A percentile compares a stretch with the other conserved stretches of the same genome.
These are phyloP conservation scores for Erpetoichthys calabaricus DNA, from an alignment of 2,797 vertebrate genomes.

Conservation along the genomic window DNA sequence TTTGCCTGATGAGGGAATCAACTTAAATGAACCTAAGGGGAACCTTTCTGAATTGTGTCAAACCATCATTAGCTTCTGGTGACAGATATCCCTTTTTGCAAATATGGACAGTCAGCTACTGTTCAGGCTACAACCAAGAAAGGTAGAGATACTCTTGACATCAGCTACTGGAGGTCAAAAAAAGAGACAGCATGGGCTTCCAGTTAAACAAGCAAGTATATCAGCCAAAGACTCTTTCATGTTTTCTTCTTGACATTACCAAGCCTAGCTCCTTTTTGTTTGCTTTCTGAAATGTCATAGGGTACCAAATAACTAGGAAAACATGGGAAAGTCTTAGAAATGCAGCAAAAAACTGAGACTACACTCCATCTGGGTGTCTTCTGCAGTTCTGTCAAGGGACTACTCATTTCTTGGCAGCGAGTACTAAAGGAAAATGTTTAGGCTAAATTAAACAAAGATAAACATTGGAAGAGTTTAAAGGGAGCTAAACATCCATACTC, in stretches of 20 bases:
- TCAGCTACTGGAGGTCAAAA: slow-evolving; percentile 32
- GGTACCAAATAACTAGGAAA: too few relatives aligned
- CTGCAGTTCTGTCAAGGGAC: too few relatives aligned
- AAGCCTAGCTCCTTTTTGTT: too few relatives aligned
- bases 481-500: too few relatives aligned
- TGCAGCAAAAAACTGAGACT: too few relatives aligned
- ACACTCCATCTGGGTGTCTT: too few relatives aligned
- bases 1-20: background rate
- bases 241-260: background rate
- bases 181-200: background rate
- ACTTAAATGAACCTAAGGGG: background rate
- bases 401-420: too few relatives aligned
- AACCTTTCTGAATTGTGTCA: background rate
- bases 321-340: too few relatives aligned
- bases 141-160: slow-evolving; percentile 36
- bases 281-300: too few relatives aligned
- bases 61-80: slow-evolving; percentile 4
- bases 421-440: too few relatives aligned
- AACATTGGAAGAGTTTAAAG: too few relatives aligned
- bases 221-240: background rate
- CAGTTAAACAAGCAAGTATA: background rate
- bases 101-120: slow-evolving; percentile 14
- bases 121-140: slow-evolving; percentile 37
- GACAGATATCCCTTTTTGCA: slow-evolving; percentile 1
- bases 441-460: too few relatives aligned